These are phyloP conservation scores for Poecile atricapillus DNA, from an alignment of 2,113 vertebrate species.

Conservation along the genomic window DNA sequence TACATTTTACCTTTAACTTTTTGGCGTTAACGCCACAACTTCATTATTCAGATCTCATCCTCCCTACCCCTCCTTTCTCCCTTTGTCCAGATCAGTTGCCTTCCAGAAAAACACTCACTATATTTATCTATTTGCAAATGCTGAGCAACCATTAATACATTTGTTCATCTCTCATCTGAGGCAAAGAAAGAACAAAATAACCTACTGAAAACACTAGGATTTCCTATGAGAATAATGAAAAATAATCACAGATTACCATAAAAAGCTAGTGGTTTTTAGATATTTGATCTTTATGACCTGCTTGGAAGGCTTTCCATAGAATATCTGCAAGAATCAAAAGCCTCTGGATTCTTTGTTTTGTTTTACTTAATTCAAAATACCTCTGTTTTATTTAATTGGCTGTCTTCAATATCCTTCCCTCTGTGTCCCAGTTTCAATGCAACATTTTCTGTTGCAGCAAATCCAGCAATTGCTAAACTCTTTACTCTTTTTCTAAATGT, in stretches of 20 bases:
- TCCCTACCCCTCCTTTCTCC: neutral
- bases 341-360: neutral
- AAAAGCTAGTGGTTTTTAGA: neutral
- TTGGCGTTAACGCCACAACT: constrained; percentile 54
- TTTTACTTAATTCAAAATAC: neutral
- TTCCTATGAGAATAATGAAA: neutral
- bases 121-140: neutral
- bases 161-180: neutral
- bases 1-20: constrained; percentile 82
- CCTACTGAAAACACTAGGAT: neutral
- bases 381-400: neutral
- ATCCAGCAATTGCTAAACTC: neutral
- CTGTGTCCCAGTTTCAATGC: neutral
- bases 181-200: neutral
- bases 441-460: neutral
- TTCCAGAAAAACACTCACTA: neutral
- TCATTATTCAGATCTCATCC: constrained; percentile 44
- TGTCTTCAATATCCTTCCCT: neutral
- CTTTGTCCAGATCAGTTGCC: neutral
- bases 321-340: neutral
- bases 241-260: neutral
- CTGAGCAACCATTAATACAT: neutral
- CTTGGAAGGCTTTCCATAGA: neutral
- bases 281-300: neutral
- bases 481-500: neutral